A percentile compares a stretch with the other conserved stretches of the same genome.
These are phyloP conservation scores for Thalassarche chlororhynchos DNA, from an alignment of 2,113 vertebrate genomes.

Conservation along the genomic window DNA sequence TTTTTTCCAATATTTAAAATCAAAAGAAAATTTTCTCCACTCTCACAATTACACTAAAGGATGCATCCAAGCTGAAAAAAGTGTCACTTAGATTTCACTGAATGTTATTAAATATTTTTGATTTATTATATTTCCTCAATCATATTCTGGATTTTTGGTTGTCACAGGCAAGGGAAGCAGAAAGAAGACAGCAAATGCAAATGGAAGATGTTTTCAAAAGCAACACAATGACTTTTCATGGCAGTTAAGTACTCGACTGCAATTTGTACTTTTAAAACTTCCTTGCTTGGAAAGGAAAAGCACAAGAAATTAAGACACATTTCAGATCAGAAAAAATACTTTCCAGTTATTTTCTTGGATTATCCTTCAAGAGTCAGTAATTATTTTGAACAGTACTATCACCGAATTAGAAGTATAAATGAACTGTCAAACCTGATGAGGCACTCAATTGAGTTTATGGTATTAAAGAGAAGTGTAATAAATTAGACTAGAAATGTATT, in stretches of 20 bases:
- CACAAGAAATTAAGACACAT: neutral
- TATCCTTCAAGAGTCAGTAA: neutral
- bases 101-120: neutral
- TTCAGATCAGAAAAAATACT: neutral
- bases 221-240: neutral
- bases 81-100: neutral
- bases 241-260: neutral
- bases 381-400: neutral
- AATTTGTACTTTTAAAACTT: neutral
- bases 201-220: neutral
- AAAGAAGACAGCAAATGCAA: neutral
- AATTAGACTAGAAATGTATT: conserved; percentile 29
- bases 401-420: neutral
- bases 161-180: neutral
- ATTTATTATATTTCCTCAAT: neutral
- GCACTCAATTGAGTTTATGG: neutral
- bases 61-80: neutral
- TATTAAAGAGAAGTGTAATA: conserved; percentile 22
- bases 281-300: neutral
- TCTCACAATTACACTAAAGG: neutral
- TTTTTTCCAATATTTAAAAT: neutral
- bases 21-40: neutral
- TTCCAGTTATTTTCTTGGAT: neutral
- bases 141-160: neutral
- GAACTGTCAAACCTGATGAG: conserved; percentile 27